phyloP scores from a whole-genome alignment of 2,797 vertebrate species.

The Pantherophis vulpinus region DNA sequence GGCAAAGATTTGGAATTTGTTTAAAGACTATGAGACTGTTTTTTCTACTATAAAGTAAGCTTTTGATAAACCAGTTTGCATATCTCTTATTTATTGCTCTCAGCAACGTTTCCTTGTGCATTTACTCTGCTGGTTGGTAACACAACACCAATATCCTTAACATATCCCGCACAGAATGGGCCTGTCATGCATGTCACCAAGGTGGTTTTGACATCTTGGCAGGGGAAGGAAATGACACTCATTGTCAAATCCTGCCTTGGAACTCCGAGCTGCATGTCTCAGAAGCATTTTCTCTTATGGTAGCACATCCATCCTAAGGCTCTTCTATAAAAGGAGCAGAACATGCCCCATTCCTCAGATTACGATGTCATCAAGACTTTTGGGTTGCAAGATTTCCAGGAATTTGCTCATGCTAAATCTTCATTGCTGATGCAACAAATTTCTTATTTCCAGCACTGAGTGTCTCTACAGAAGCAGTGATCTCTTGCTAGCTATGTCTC shows the following conservation, averaged over 20 bases:
- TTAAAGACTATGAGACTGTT: no score
- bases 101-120: no score
- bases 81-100: no score
- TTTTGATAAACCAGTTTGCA: no score
- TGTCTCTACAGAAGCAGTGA: not conserved
- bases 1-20: no score
- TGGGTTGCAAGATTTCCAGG: not conserved
- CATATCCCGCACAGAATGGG: not conserved
- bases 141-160: no score
- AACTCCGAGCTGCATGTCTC: not conserved
- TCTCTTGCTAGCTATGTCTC: not conserved
- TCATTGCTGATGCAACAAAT: not conserved
- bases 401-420: not conserved
- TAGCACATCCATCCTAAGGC: not conserved
- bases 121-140: no score
- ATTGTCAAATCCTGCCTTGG: not conserved
- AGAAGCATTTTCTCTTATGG: not conserved
- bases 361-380: not conserved
- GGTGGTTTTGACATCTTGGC: not conserved
- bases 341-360: not conserved
- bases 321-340: not conserved
- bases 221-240: not conserved
- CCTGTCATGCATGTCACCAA: not conserved
- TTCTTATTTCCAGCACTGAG: not conserved
- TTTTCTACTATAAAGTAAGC: no score